A percentile compares a stretch with the other conserved stretches of the same genome.
Evolutionary conservation across 2,888 invertebrate genomes (phyloP).

Genomic region (Sympetrum striolatum): DNA sequence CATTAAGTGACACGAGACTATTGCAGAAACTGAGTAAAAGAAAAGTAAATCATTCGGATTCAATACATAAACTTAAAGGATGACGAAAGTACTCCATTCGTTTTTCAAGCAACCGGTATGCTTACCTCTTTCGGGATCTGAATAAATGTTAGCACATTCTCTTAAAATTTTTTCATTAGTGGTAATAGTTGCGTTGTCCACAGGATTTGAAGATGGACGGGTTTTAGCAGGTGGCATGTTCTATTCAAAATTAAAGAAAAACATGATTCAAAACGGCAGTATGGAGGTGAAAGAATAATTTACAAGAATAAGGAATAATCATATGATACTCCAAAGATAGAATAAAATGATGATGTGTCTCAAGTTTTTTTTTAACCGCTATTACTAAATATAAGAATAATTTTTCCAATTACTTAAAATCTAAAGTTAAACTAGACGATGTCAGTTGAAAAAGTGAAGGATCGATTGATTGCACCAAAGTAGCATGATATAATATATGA

Average conservation of each 20-base stretch:
- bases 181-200: slow-evolving; percentile 56
- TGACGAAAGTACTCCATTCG: too few relatives aligned
- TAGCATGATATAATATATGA: neutral
- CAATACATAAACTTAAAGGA: too few relatives aligned
- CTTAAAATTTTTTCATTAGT: slow-evolving; percentile 63
- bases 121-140: slow-evolving; percentile 61
- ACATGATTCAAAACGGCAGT: neutral
- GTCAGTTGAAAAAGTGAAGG: neutral
- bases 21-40: too few relatives aligned
- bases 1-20: too few relatives aligned
- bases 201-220: slow-evolving; percentile 50
- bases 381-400: neutral
- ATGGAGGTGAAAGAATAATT: neutral
- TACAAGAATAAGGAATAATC: neutral
- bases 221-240: slow-evolving; percentile 45
- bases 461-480: neutral
- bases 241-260: neutral
- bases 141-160: slow-evolving; percentile 63
- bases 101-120: neutral
- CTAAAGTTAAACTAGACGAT: neutral
- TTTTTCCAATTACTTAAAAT: neutral
- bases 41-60: too few relatives aligned
- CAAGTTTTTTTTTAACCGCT: neutral
- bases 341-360: neutral
- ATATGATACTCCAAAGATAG: neutral